Conservation (phyloP, 2,797 vertebrate genomes). For the Tiaroga cobitis region DNA sequence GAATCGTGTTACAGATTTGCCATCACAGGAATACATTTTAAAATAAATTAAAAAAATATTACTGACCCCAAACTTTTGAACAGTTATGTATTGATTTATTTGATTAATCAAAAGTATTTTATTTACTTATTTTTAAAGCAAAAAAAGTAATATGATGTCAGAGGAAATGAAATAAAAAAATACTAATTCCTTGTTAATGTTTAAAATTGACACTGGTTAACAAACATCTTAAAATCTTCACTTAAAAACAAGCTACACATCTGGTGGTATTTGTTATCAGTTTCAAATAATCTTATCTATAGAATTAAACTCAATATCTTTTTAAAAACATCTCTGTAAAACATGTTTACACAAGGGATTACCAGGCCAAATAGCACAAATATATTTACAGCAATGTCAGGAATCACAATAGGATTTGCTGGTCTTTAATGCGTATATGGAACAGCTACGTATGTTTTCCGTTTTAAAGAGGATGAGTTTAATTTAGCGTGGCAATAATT, state of each 20-base stretch:
- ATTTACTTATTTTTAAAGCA: neutral
- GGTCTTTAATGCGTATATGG: conserved; percentile 64
- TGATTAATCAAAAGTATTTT: neutral
- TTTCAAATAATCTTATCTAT: conserved; percentile 39
- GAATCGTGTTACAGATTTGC: neutral
- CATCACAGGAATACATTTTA: neutral
- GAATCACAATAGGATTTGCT: conserved; percentile 35
- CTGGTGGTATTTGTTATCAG: conserved; percentile 37
- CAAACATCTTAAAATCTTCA: conserved; percentile 15
- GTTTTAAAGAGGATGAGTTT: conserved; percentile 80
- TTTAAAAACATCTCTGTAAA: conserved; percentile 40
- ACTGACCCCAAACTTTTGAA: neutral
- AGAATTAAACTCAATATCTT: conserved; percentile 11
- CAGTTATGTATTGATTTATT: neutral
- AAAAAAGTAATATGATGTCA: neutral
- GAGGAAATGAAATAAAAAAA: neutral
- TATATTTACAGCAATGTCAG: conserved; percentile 44
- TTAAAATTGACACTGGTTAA: neutral
- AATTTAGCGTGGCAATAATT: conserved; percentile 80
- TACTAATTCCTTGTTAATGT: neutral
- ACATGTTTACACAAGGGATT: conserved; percentile 55
- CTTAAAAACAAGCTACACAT: conserved; percentile 27
- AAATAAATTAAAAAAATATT: neutral
- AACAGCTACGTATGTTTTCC: conserved; percentile 71
- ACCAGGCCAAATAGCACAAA: conserved; percentile 24